These are phyloP conservation scores for Orientallactaga sibirica DNA, from an alignment of 2,797 vertebrate genomes.

Conservation along the genomic window DNA sequence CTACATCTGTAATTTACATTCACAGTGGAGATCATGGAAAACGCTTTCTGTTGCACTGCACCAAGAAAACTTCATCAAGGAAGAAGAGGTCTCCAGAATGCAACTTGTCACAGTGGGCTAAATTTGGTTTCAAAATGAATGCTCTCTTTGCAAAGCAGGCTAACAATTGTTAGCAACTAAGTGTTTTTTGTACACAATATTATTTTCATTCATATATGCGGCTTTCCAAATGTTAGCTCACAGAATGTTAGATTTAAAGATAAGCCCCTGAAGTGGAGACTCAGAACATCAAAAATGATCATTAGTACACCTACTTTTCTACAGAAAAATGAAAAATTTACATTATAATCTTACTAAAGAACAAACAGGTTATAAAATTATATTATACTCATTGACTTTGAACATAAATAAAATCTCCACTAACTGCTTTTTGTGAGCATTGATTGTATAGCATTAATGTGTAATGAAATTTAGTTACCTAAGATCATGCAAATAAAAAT, in stretches of 20 bases:
- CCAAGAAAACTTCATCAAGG: conserved; percentile 82
- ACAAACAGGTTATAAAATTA: conserved; percentile 86
- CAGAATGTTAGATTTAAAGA: conserved; percentile 86
- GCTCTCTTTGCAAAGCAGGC: conserved; percentile 85
- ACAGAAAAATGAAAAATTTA: conserved; percentile 86
- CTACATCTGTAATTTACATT: conserved; percentile 77
- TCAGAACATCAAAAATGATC: conserved; percentile 84
- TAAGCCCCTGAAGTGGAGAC: conserved; percentile 80
- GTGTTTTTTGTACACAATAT: conserved; percentile 83
- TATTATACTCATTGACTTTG: conserved; percentile 77
- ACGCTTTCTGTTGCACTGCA: conserved; percentile 84
- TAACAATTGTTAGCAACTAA: conserved; percentile 86
- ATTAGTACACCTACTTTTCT: conserved; percentile 85
- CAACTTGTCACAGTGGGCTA: conserved; percentile 85
- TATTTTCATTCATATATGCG: conserved; percentile 86
- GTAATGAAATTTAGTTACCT: conserved; percentile 82
- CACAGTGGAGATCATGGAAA: conserved; percentile 82
- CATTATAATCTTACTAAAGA: conserved; percentile 85
- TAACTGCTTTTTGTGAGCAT: conserved; percentile 81
- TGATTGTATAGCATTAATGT: conserved; percentile 83
- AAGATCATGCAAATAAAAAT: conserved; percentile 88
- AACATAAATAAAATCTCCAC: conserved; percentile 77
- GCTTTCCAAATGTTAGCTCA: conserved; percentile 87
- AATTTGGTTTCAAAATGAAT: conserved; percentile 87
- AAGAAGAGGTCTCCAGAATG: conserved; percentile 84